Percentiles rank a stretch among this genome's conserved stretches.
Conservation (phyloP, 2,113 vertebrate genomes). For the Hystrix cristata region DNA sequence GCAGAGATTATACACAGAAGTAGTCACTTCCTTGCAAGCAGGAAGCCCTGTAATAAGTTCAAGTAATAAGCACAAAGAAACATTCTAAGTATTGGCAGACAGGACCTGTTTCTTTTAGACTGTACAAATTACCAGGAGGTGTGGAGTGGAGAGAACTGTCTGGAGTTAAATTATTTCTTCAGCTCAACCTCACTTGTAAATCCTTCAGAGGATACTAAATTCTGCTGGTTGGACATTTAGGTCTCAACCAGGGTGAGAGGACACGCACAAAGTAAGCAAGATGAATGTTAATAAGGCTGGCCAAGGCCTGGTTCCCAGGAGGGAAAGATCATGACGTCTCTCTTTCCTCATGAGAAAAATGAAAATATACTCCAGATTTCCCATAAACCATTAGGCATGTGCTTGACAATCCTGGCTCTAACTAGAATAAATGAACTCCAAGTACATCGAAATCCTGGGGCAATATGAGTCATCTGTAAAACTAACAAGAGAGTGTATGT, state of each 20-base stretch:
- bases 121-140: conserved; percentile 54
- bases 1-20: conserved; percentile 34
- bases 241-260: neutral
- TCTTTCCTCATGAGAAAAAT: neutral
- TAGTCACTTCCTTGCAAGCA: conserved; percentile 56
- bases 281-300: conserved; percentile 9
- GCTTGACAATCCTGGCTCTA: neutral
- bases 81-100: neutral
- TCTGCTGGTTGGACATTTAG: conserved; percentile 1
- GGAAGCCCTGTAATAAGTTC: conserved; percentile 44
- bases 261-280: neutral
- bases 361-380: neutral
- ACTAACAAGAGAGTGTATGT: neutral
- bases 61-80: conserved; percentile 62
- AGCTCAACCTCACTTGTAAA: conserved; percentile 31
- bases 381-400: neutral
- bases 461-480: neutral
- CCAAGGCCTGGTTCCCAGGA: neutral
- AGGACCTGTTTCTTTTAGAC: conserved; percentile 21
- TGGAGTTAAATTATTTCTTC: conserved; percentile 36
- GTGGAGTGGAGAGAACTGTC: conserved; percentile 4
- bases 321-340: neutral
- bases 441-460: neutral
- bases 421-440: neutral
- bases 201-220: conserved; percentile 19